phyloP scores from a whole-genome alignment of 2,797 vertebrate species.

The Zalophus californianus region DNA sequence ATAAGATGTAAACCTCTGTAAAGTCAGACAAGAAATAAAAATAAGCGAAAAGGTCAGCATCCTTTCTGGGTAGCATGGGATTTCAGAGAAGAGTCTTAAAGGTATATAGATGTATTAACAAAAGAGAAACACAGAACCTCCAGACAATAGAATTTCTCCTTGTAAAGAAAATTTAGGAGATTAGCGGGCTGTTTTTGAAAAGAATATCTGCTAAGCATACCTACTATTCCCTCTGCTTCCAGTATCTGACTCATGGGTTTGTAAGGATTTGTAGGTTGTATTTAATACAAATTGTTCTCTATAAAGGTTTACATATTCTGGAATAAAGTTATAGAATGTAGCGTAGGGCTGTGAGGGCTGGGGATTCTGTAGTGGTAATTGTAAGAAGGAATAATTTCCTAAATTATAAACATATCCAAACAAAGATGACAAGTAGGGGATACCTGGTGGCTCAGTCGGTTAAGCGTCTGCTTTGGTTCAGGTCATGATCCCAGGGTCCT shows the following conservation, averaged over 20 bases:
- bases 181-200: neutral
- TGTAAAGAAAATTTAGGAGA: neutral
- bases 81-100: neutral
- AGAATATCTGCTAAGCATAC: neutral
- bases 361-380: neutral
- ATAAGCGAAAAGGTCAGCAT: neutral
- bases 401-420: neutral
- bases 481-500: no score
- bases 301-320: neutral
- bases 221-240: neutral
- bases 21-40: neutral
- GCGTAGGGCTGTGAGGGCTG: neutral
- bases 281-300: neutral
- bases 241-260: neutral
- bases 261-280: neutral
- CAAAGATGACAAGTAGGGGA: neutral
- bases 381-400: neutral
- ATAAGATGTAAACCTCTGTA: neutral
- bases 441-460: no score
- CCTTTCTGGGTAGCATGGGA: neutral
- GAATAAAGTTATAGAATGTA: neutral
- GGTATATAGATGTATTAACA: neutral
- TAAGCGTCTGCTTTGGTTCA: no score
- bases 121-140: neutral
- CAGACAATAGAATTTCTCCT: neutral